These are phyloP conservation scores for Thysanoteuthis rhombus DNA, from an alignment of 2,888 invertebrate genomes.

Conservation along the genomic window DNA sequence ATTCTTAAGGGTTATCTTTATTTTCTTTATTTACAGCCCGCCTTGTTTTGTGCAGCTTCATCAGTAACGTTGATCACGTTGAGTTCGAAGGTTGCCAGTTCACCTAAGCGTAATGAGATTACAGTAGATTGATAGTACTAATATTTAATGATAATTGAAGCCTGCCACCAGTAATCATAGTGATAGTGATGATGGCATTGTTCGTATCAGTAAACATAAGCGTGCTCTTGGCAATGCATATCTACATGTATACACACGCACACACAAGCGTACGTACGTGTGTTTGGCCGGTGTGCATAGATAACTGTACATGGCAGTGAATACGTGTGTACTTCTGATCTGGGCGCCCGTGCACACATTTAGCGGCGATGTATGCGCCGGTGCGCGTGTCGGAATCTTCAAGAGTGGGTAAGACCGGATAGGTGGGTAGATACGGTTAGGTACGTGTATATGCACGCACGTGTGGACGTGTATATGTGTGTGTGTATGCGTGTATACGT, in stretches of 20 bases:
- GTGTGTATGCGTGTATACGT: not conserved
- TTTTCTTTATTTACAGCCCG: not conserved
- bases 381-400: not conserved
- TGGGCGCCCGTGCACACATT: not conserved
- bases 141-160: slow-evolving; percentile 12
- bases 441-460: not conserved
- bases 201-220: not conserved
- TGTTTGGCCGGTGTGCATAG: not conserved
- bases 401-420: not conserved
- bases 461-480: not conserved
- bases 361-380: not conserved
- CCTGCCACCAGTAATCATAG: not conserved
- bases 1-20: not conserved
- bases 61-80: not conserved
- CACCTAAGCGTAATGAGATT: slow-evolving; percentile 12
- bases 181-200: not conserved
- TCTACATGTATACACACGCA: not conserved
- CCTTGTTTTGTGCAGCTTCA: not conserved
- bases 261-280: not conserved
- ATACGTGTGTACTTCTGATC: not conserved
- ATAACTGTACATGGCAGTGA: not conserved
- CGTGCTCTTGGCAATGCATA: slow-evolving; percentile 12
- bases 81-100: not conserved
- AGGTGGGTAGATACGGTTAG: not conserved
- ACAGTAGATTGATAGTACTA: not conserved